Base-by-base conservation (phyloP, 2,888 invertebrate genomes). In the Acanthosepion lycidas region DNA sequence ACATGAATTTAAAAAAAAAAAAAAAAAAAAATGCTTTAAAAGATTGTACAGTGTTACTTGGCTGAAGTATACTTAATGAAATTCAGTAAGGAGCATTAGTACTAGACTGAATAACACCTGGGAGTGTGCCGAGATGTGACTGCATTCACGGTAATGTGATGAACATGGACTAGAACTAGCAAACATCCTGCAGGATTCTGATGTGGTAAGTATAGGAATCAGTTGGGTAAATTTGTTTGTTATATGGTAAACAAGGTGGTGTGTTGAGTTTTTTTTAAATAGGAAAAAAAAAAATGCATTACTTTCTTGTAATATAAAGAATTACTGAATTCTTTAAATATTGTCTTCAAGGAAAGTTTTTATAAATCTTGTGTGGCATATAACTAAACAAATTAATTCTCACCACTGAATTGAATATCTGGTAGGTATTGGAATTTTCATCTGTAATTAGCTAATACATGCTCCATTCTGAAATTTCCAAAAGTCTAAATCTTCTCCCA, bases 401-500 rank as follows among this genome's bases (percentile, higher is more conserved):
- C 59, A 78, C 78, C 12, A 33, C 78, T 78, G 78, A 78, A 78
- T n/a, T 78, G 78, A 33, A 33, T n/a, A 78, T 78, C 78, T 78
- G 78, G 78, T 78, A 78, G 78, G 78, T 78, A 78, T 78, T 78
- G 78, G 78, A 78, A 78, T 78, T 78, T 78, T 78, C 78, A 78
- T 78, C 78, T 78, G 78, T 12, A 78, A 78, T 78, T 78, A 78
- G 78, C n/a, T 78, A 59, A 59, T 59, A 78, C 78, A 78, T n/a
- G 78, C 78, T 78, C 78, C 78, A 78, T 33, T 78, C 78, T n/a
- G n/a, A 78, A n/a, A n/a, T 12, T 33, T 33, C 78, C 33, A n/a
- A 78, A 78, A n/a, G 12, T 33, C 78, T 33, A 78, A 8, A 5
- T 78, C 78, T 78, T 33, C 6, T 78, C n/a, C n/a, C 78, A 12